Percentiles rank a stretch among this genome's conserved stretches.
Conservation (phyloP, 1,140 invertebrate species). For the Portunus trituberculatus region DNA sequence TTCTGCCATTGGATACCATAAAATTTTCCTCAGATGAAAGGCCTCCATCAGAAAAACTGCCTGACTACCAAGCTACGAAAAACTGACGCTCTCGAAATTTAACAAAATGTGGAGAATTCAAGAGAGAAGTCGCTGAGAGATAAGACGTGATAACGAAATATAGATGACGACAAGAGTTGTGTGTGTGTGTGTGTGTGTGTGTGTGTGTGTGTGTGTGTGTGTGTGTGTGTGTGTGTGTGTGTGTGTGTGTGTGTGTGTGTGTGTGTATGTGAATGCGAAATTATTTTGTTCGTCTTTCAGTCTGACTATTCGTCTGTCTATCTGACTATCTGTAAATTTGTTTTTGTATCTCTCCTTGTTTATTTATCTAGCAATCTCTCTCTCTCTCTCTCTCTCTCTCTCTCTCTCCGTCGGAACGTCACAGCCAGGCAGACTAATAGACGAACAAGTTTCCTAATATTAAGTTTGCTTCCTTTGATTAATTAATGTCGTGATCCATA, state of each 20-base stretch:
- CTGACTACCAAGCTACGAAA: neutral
- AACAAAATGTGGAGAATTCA: neutral
- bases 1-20: neutral
- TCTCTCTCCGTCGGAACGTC: neutral
- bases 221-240: slow-evolving; percentile 18
- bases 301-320: neutral
- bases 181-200: too few species aligned
- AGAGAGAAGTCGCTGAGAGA: neutral
- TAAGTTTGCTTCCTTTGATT: neutral
- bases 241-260: slow-evolving; percentile 20
- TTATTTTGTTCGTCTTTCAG: too few species aligned
- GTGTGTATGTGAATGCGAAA: neutral
- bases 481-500: neutral
- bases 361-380: too few species aligned
- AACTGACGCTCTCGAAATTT: neutral
- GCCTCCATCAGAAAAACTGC: neutral
- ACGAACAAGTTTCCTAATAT: slow-evolving; percentile 13
- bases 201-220: neutral
- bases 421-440: neutral
- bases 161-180: neutral
- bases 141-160: neutral
- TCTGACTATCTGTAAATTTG: neutral
- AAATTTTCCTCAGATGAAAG: neutral
- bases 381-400: too few species aligned
- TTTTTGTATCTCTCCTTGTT: too few species aligned